Base-by-base conservation (phyloP, 2,113 vertebrate species). In the Crypturellus undulatus region DNA sequence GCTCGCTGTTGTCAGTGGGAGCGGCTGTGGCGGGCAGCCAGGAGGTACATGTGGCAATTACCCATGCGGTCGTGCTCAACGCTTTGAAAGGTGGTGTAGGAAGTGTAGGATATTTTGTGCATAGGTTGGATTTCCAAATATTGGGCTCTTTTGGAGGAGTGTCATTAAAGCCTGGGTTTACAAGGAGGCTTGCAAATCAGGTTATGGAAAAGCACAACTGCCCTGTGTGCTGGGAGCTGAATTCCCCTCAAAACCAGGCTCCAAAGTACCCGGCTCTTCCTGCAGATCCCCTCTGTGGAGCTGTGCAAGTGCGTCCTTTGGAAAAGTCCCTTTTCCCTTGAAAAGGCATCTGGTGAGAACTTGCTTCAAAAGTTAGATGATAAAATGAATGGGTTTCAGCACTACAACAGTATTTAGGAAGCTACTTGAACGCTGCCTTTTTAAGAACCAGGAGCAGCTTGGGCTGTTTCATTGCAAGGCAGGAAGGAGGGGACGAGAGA, bases 1-100 rank as follows among this genome's bases (percentile, higher is more conserved):
- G 88, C 90, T 86, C 42, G 0, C 60, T 71, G 47, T 42, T 89
- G 86, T 67, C 18, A 24, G 21, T 76, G 91, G 94, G 94, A 93
- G 94, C 51, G 95, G 94, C 83, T 38, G 79, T 92, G 96, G 96
- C 94, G 59, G 78, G 52, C 15, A 12, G 95, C 92, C 95, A 93
- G 95, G 3, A 24, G 9, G 80, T 84, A 67, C 25, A 24, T 70
- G 87, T 87, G 93, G 78, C 70, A 82, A 15, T 93, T 49, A 19
- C 8, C 19, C n/a, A 1, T 21, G 75, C 0, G 22, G n/a, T 28
- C 84, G 83, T 88, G 91, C 43, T 77, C 12, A 4, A 2, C 13
- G 93, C 60, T 83, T 81, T 62, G 64, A 79, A 90, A 47, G 43
- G 68, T 64, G 42, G 0, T 54, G 42, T 38, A 67, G 75, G 78